Conservation (phyloP, 2,888 invertebrate genomes). For the Dendrolimus houi region DNA sequence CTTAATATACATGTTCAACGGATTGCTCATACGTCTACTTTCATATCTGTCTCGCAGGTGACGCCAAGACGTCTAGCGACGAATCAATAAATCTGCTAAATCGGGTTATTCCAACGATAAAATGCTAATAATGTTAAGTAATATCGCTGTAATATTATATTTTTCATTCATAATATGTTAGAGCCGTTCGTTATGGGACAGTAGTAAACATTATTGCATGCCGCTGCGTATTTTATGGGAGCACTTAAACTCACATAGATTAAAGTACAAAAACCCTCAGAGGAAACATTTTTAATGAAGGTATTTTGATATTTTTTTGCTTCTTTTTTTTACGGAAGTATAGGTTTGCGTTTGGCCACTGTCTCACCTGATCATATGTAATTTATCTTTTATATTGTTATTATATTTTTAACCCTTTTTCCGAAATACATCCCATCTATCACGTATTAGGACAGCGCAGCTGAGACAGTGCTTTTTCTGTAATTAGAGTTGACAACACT, state of each 20-base stretch:
- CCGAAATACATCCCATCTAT: no score
- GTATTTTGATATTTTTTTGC: no score
- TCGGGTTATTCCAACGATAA: background rate
- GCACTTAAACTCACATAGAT: conserved; percentile 12
- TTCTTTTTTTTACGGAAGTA: no score
- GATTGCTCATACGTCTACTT: no score
- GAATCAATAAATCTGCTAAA: background rate
- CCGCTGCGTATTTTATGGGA: conserved; percentile 8
- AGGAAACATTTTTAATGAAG: background rate
- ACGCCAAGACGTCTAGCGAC: background rate
- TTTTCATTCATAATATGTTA: conserved; percentile 39
- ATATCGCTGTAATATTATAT: conserved; percentile 30
- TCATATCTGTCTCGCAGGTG: background rate
- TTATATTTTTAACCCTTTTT: no score
- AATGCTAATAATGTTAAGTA: conserved; percentile 7
- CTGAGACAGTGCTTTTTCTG: no score
- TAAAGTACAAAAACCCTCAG: conserved; percentile 1
- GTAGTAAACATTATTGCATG: conserved; percentile 28
- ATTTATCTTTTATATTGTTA: no score
- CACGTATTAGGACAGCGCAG: no score
- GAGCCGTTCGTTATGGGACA: conserved; percentile 20
- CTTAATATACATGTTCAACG: no score
- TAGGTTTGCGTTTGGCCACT: no score
- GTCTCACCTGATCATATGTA: no score
- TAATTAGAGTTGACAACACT: no score